Evolutionary conservation across 2,888 invertebrate species (phyloP), one percentile per base, ranked within the genome.

Genomic region (Mythimna loreyi): DNA sequence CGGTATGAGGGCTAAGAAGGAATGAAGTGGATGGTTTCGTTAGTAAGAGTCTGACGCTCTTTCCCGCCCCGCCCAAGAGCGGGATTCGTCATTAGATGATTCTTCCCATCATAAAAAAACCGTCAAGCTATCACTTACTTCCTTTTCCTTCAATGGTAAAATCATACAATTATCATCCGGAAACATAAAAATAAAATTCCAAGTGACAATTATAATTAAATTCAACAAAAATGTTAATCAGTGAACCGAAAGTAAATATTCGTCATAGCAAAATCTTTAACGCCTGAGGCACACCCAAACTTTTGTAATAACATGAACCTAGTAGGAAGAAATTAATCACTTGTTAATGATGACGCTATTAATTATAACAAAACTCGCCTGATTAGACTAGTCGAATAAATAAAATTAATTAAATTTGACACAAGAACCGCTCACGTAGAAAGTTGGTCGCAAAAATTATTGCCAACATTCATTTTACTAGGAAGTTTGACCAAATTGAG

Each of bases 401-500:
- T 89, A 72, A 85, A 85, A 85, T 89, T 87, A 87, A 90, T 90
- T 88, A 85, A 79, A 61, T 79, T 75, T 81, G 80, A 82, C 79
- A 83, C 81, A 81, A 59, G 78, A 77, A 73, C 75, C 71, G 70
- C 63, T 85, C 65, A 11, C 13, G 68, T 90, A 91, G 91, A 92
- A 92, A 91, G 91, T 87, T 80, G 83, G 72, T 67, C 72, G 87
- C 87, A 81, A 83, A 87, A 85, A 85, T 86, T 62, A 72, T 75
- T 72, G 50, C 28, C 43, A 30, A 68, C 55, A 61, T 72, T 47
- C 25, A 49, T 62, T 67, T 67, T 72, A 55, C 72, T 70, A 61
- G 72, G 59, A 65, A 69, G 64, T 58, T 30, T 13, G 50, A 43
- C 33, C 50, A 67, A 73, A 76, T 74, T 69, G 57, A 75, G 81